Conservation (phyloP, 2,797 vertebrate species). For the Arrhamphus sclerolepis region DNA sequence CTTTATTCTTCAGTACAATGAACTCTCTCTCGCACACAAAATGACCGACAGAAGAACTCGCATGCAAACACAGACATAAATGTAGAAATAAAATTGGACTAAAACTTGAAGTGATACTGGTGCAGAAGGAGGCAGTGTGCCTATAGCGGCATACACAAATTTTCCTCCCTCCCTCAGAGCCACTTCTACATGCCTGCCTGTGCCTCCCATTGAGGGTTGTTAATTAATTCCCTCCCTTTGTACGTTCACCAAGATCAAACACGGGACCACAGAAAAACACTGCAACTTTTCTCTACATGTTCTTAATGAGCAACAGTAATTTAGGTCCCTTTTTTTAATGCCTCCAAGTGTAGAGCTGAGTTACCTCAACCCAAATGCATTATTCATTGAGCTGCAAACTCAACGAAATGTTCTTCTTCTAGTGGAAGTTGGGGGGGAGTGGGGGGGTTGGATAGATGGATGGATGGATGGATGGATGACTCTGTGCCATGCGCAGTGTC, state of each 20-base stretch:
- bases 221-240: conserved; percentile 80
- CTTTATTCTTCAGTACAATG: not conserved
- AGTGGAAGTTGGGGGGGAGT: not conserved
- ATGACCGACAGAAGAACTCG: conserved; percentile 44
- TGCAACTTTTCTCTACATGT: conserved; percentile 73
- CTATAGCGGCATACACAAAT: not conserved
- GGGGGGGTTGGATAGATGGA: not conserved
- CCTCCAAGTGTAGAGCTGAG: conserved; percentile 57
- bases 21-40: too few relatives aligned
- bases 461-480: not conserved
- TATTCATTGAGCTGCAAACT: conserved; percentile 61
- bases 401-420: not conserved
- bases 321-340: conserved; percentile 55
- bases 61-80: conserved; percentile 24
- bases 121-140: conserved; percentile 7
- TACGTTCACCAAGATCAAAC: conserved; percentile 76
- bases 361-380: conserved; percentile 73
- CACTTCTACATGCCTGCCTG: conserved; percentile 56
- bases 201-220: conserved; percentile 72
- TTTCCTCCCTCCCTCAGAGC: conserved; percentile 52
- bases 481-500: not conserved
- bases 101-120: conserved; percentile 31
- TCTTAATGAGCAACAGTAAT: conserved; percentile 76
- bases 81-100: conserved; percentile 38
- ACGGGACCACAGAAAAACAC: conserved; percentile 65